Base-by-base conservation (phyloP, 2,113 vertebrate genomes). In the Chascanopsetta lugubris region DNA sequence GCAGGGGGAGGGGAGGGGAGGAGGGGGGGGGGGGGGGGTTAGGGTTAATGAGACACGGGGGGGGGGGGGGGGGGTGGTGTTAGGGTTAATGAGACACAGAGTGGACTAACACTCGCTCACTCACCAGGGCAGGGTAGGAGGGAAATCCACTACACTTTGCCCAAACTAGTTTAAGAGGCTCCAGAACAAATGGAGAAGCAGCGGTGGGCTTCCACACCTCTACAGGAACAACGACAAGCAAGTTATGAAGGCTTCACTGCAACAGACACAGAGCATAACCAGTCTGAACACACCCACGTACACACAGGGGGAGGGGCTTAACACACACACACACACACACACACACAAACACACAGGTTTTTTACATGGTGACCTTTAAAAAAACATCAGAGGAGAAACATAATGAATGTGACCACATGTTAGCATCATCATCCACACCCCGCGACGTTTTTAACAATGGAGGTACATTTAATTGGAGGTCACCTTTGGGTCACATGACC, bases 121-220 rank as follows among this genome's bases (percentile, higher is more conserved):
- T 96, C 91, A 98, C 96, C 95, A 98, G 92, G 83, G 96, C 97
- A 13, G 97, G 96, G 86, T 96, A 98, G 63, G 95, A 98, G 47
- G 97, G 96, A 87, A 96, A 98, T 83, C 96, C 97, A 70, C 96
- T 97, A 93, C 96, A 97, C 89, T 98, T 98, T 92, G 96, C 97
- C 97, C 96, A 98, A 81, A 98, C 95, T 88, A 98, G 93, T 88
- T 97, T 98, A 85, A 97, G 93, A 86, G 95, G 97, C 90, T 99
- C 96, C 87, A 97, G 95, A 65, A 93, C 95, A 69, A 95, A 93
- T 82, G 94, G 89, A 47, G 94, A 92, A 51, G 95, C 92, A 29
- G 94, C 95, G n/a, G 95, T 88, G 72, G 97, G 94, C 56, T 95
- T 96, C 97, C 97, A 98, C 93, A 96, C 95, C 89, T 93, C 95